Evolutionary conservation across 1,140 invertebrate genomes (phyloP), one percentile per base, ranked within the genome.

Genomic region (Scaptomyza graminum): DNA sequence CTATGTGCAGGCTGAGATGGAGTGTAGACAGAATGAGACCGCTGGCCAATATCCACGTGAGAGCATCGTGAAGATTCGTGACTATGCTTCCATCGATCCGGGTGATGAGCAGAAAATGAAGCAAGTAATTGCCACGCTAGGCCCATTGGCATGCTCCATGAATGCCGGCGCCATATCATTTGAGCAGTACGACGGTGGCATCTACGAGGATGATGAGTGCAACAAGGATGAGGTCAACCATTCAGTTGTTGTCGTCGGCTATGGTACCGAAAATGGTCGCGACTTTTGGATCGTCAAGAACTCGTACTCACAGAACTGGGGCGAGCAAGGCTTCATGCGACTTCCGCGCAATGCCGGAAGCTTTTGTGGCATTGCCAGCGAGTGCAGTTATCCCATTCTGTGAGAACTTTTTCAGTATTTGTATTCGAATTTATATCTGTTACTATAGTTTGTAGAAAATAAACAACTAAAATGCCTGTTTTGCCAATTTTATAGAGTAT

Each of bases 241-340:
- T 68, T 94, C 92, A 0, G 93, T 95, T 0, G 91, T 94, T 0
- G 92, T 94, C 0, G 94, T 95, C 0, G 94, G 94, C 11, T 94
- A 94, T 61, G 94, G 95, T 9, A 92, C 91, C 0, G 93, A 93
- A 66, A 91, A 92, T 62, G 93, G 93, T 0, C 84, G 93, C 13
- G 94, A 96, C 56, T 97, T 96, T 91, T 97, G 96, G 96, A 93
- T 97, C 43, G 93, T 97, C 15, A 97, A 97, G 91, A 97, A 97
- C 92, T 94, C 94, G 0, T 96, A 95, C 92, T 94, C 95, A 0
- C 87, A 92, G 11, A 89, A 91, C 28, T 97, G 95, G 95, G 96
- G 96, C 2, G 92, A 95, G 63, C 92, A 93, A 18, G 96, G 96
- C 3, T 97, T 95, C 91, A 94, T 97, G 70, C 93, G 93, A 61